These are phyloP conservation scores for Phrynocephalus guinanensis DNA, from an alignment of 2,797 vertebrate genomes.

Conservation along the genomic window DNA sequence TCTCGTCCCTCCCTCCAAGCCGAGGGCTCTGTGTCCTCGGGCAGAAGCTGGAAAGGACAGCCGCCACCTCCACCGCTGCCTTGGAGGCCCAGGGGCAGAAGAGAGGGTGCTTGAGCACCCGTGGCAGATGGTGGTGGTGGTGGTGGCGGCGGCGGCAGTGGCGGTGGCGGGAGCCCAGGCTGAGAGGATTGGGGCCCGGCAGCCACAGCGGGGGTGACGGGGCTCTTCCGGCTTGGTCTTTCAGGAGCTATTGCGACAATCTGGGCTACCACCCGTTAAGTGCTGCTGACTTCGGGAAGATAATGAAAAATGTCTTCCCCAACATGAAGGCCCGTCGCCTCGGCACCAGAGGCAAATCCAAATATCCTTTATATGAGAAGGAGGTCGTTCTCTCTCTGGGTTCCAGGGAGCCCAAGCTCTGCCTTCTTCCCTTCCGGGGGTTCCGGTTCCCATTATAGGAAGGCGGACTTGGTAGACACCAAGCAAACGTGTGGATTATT, in stretches of 20 bases:
- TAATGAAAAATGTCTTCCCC: constrained; percentile 99
- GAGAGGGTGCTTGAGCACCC: too few species aligned
- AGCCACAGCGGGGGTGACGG: too few species aligned
- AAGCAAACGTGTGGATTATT: not conserved
- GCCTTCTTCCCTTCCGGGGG: too few species aligned
- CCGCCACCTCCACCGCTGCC: not conserved
- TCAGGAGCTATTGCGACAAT: constrained; percentile 99
- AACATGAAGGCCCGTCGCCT: constrained; percentile 99
- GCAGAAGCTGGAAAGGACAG: not conserved
- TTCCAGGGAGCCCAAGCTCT: too few species aligned
- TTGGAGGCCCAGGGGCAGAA: too few species aligned
- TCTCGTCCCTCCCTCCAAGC: too few species aligned
- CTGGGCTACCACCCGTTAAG: constrained; percentile 97
- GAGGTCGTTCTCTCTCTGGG: constrained; percentile 43
- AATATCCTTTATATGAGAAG: constrained; percentile 91
- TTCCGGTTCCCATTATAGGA: not conserved
- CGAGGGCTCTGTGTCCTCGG: not conserved
- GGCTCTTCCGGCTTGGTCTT: constrained; percentile 65
- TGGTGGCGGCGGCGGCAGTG: too few species aligned
- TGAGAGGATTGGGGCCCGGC: too few species aligned
- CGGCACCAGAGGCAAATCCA: constrained; percentile 99
- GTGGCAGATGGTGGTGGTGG: too few species aligned
- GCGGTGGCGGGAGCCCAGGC: not conserved
- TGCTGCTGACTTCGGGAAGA: constrained; percentile 98
- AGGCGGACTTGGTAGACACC: not conserved